Evolutionary conservation across 2,113 vertebrate species (phyloP), one percentile per base, ranked within the genome.

Genomic region (Colinus virginianus): DNA sequence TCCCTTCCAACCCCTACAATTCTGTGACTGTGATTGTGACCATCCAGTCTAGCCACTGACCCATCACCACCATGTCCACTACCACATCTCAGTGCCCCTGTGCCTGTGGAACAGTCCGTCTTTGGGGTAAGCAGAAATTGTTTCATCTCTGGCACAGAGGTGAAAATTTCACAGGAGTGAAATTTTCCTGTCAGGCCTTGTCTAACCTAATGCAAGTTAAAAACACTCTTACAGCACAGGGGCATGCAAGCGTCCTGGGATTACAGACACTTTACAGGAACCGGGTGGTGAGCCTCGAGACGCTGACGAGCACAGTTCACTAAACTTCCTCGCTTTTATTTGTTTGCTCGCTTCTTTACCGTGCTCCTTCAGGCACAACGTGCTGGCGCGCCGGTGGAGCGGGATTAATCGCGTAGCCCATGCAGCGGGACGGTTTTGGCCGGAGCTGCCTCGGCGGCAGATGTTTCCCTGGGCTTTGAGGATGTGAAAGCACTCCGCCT

Each of bases 391-490:
- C 11, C 38, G 20, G 9, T 2, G 16, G n/a, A 6, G 4, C 3
- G 43, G 43, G 48, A 76, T 71, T 8, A 14, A 16, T 15, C 0
- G 10, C 2, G 6, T 13, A n/a, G 32, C 30, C 16, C 16, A 13
- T 9, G 23, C 21, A 5, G 10, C 11, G 4, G 62, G 25, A 9
- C 19, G 2, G 23, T 2, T 3, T 16, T 13, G 8, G 36, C 32
- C 0, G 61, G 42, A 11, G 13, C 55, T 32, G 53, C 28, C 2
- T 34, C 64, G 2, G 42, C 13, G 14, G 46, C 76, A 28, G 74
- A 79, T 86, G 89, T 86, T 88, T 86, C 84, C 77, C 95, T 4
- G 36, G 14, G 40, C 4, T 82, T 34, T 82, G 90, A 78, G 88
- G 85, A 90, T 87, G 78, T 85, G 85, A 96, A 93, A 96, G 25